A percentile compares a stretch with the other conserved stretches of the same genome.
Evolutionary conservation across 2,888 invertebrate genomes (phyloP).

Genomic region (Trichacis sp.): DNA sequence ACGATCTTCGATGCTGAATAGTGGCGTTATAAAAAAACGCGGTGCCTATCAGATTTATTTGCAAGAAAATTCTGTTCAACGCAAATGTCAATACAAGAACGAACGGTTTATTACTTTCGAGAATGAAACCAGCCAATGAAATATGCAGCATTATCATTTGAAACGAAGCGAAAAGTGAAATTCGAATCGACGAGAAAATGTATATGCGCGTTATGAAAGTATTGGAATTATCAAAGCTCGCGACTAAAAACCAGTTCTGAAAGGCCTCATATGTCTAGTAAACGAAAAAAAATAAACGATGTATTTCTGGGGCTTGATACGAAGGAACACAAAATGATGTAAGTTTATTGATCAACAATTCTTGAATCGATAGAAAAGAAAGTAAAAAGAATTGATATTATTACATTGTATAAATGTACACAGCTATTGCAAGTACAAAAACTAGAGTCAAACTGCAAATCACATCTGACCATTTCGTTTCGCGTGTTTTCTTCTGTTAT

Average conservation of each 20-base stretch:
- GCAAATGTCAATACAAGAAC: background rate
- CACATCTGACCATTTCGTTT: constrained; percentile 1
- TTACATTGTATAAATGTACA: constrained; percentile 45
- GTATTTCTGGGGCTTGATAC: constrained; percentile 1
- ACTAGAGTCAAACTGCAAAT: constrained; percentile 9
- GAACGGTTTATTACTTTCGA: background rate
- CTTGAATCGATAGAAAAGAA: constrained; percentile 26
- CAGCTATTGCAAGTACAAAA: constrained; percentile 55
- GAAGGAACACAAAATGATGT: no score
- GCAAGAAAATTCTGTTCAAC: background rate
- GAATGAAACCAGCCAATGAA: background rate
- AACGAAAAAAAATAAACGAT: background rate
- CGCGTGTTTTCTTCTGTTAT: no score
- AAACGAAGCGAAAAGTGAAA: background rate
- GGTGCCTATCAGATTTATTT: background rate
- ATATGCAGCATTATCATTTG: background rate
- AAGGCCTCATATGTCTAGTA: background rate
- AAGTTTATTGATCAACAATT: constrained; percentile 51
- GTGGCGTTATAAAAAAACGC: background rate
- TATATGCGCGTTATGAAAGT: background rate
- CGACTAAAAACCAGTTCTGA: background rate
- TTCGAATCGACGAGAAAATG: background rate
- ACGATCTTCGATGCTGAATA: no score
- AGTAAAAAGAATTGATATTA: constrained; percentile 24
- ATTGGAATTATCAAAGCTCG: background rate